Evolutionary conservation across 2,113 vertebrate species (phyloP), one percentile per base, ranked within the genome.

Genomic region (Channa maculata): DNA sequence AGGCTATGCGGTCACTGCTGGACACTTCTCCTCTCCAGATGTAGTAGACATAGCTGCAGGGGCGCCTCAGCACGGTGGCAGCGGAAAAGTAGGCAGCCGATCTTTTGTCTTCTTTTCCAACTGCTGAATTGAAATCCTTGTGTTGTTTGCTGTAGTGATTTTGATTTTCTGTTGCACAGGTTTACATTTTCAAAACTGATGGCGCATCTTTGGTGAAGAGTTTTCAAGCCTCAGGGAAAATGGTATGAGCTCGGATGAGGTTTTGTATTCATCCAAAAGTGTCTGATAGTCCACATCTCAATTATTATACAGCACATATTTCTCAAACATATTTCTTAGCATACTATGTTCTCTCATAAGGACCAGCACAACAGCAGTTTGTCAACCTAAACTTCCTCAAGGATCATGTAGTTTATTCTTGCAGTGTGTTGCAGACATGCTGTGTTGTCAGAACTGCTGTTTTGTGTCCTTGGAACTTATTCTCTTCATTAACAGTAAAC

Each of bases 131-230:
- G 6, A 76, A 58, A 14, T 43, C 66, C 6, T 63, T 55, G 62
- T 38, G 7, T 60, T 2, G 8, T 45, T 66, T 5, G 39, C 68
- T 60, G 8, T 39, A 84, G 6, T 74, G 44, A 83, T 70, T 55
- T 68, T 76, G 5, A 81, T 70, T 78, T 77, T 75, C 75, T 59
- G 75, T 51, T 15, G 33, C 48, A 8, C 86, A 99, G 98, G 97
- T 99, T 90, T 99, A 98, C 88, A 94, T 99, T 92, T 99, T 99
- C 88, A 96, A 95, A 95, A 95, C 96, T 2, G 98, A 99, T 57
- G 96, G 93, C 57, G 83, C 65, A 64, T 96, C 96, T 84, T 92
- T 99, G 81, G 92, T 96, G 90, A 98, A 95, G 94, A 96, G 94
- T 88, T 99, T 99, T 92, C 95, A 98, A 89, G 95, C 95, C 85